phyloP scores from a whole-genome alignment of 2,113 vertebrate genomes.

The Saccopteryx bilineata region DNA sequence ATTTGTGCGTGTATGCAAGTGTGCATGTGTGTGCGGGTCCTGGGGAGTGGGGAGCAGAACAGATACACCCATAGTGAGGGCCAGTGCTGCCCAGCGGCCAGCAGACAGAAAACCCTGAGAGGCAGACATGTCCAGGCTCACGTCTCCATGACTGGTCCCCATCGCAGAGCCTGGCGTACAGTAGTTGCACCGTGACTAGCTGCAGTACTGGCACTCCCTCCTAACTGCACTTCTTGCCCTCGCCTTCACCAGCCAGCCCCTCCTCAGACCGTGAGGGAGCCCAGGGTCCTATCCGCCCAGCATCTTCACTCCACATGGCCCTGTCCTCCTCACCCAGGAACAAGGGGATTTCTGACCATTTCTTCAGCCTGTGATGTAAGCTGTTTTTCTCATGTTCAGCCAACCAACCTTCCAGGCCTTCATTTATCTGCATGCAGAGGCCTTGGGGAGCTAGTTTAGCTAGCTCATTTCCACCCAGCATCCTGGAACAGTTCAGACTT shows the following conservation, averaged over 20 bases:
- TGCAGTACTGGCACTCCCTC: accelerated
- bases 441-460: neutral
- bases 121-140: neutral
- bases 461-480: neutral
- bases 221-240: neutral
- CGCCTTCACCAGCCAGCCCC: neutral
- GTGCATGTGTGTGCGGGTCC: neutral
- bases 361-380: neutral
- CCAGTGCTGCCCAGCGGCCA: accelerated
- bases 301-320: neutral
- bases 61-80: neutral
- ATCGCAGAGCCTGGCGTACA: neutral
- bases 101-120: neutral
- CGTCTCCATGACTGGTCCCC: accelerated
- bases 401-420: neutral
- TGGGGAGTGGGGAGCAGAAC: neutral
- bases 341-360: neutral
- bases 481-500: neutral
- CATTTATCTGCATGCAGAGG: neutral
- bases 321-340: neutral
- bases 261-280: neutral
- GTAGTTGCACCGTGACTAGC: neutral
- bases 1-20: accelerated
- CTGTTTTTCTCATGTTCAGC: neutral
- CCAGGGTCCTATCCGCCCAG: accelerated